These are phyloP conservation scores for Synodontis membranacea DNA, from an alignment of 2,113 vertebrate genomes.

Conservation along the genomic window DNA sequence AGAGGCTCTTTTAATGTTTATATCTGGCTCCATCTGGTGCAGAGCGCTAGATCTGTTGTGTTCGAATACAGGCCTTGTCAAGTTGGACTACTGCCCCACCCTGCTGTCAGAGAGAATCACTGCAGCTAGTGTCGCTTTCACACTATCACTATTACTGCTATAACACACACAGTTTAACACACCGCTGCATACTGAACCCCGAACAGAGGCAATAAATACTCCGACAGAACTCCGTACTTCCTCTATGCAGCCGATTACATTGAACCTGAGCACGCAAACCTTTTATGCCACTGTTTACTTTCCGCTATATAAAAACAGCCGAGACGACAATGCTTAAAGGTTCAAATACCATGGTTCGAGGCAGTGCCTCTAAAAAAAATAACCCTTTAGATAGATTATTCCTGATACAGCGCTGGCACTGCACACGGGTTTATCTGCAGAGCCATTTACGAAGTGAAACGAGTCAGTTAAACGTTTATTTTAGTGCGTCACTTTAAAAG, in stretches of 20 bases:
- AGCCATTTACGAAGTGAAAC: neutral
- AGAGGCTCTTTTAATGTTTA: neutral
- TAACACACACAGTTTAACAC: neutral
- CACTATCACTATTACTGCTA: neutral
- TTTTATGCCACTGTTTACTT: neutral
- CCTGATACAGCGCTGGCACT: neutral
- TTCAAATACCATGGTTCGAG: neutral
- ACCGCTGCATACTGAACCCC: neutral
- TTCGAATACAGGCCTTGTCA: neutral
- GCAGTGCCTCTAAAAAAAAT: neutral
- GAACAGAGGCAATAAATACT: neutral
- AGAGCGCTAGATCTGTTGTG: neutral
- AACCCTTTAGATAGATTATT: neutral
- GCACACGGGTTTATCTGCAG: neutral
- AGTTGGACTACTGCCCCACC: constrained; percentile 41
- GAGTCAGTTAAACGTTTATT: neutral
- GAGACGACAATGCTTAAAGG: neutral
- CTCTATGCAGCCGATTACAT: neutral
- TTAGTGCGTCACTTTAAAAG: neutral
- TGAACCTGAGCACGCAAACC: neutral
- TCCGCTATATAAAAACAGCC: neutral
- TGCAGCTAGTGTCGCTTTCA: neutral
- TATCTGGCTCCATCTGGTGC: constrained; percentile 37
- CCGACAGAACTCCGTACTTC: neutral
- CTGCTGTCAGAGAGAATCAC: constrained; percentile 46